Conservation (phyloP, 2,888 invertebrate species). For the Philereme vetulata region DNA sequence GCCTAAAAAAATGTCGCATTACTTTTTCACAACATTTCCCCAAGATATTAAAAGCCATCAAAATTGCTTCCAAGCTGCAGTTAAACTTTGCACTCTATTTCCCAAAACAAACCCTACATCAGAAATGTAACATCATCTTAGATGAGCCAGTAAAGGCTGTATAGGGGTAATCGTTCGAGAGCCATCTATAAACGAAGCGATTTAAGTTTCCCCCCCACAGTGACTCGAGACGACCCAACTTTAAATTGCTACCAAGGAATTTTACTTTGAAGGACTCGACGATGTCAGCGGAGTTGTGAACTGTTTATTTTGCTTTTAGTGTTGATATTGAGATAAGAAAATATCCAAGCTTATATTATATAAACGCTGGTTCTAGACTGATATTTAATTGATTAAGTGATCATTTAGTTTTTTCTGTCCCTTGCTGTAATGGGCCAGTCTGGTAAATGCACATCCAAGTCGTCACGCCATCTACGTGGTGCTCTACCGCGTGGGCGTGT, state of each 20-base stretch:
- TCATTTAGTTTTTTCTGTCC: neutral
- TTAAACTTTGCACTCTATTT: slow-evolving; percentile 23
- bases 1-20: no score
- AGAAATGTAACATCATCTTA: slow-evolving; percentile 47
- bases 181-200: slow-evolving; percentile 80
- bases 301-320: slow-evolving; percentile 43
- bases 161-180: slow-evolving; percentile 77
- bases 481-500: no score
- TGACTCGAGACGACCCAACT: slow-evolving; percentile 71
- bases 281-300: slow-evolving; percentile 43
- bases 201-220: slow-evolving; percentile 74
- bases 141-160: slow-evolving; percentile 71
- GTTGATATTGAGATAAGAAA: slow-evolving; percentile 33
- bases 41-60: neutral
- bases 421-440: no score
- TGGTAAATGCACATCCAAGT: no score
- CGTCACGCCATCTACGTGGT: no score
- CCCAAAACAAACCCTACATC: slow-evolving; percentile 40
- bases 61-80: slow-evolving; percentile 7
- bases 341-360: slow-evolving; percentile 12
- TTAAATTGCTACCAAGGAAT: slow-evolving; percentile 80
- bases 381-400: slow-evolving; percentile 1
- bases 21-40: no score
- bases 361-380: neutral
- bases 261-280: slow-evolving; percentile 63